These are phyloP conservation scores for Halichondria panicea DNA, from an alignment of 37 sponge, comb jelly and placozoan species.

Conservation along the genomic window DNA sequence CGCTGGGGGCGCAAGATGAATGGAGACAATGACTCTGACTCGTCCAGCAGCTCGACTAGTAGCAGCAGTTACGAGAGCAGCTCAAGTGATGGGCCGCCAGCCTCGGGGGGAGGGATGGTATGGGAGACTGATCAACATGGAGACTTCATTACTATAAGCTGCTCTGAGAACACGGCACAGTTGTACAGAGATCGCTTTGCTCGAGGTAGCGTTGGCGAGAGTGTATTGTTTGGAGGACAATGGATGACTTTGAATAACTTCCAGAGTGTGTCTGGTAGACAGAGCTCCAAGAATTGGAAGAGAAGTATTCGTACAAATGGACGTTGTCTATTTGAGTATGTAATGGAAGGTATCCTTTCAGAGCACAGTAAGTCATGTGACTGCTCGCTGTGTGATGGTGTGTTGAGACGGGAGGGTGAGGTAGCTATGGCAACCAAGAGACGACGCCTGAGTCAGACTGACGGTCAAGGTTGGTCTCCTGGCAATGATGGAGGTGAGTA, in stretches of 20 bases:
- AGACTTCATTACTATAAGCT: slow-evolving; percentile 44
- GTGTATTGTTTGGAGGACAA: slow-evolving; percentile 67
- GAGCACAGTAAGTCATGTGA: slow-evolving; percentile 65
- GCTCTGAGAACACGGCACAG: slow-evolving; percentile 74
- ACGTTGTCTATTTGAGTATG: slow-evolving; percentile 64
- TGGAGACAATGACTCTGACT: too few relatives aligned
- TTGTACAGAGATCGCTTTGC: slow-evolving; percentile 78
- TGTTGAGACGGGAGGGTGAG: slow-evolving; percentile 40
- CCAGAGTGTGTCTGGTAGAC: slow-evolving; percentile 78
- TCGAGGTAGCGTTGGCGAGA: slow-evolving; percentile 79
- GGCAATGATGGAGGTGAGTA: neutral
- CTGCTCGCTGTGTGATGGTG: slow-evolving; percentile 61
- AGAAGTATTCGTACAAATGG: slow-evolving; percentile 78
- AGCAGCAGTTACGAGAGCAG: too few relatives aligned
- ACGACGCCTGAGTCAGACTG: slow-evolving; percentile 57
- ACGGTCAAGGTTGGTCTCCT: slow-evolving; percentile 4
- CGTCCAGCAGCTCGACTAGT: too few relatives aligned
- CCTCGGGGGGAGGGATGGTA: too few relatives aligned
- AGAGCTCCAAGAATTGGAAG: slow-evolving; percentile 93
- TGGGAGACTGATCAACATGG: slow-evolving; percentile 32
- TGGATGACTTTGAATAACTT: slow-evolving; percentile 95
- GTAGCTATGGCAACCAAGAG: slow-evolving; percentile 54
- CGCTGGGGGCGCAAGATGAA: too few relatives aligned
- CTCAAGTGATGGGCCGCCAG: too few relatives aligned
- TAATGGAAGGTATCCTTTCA: slow-evolving; percentile 55